Base-by-base conservation (phyloP, 1,140 invertebrate species). In the Cydia pomonella region DNA sequence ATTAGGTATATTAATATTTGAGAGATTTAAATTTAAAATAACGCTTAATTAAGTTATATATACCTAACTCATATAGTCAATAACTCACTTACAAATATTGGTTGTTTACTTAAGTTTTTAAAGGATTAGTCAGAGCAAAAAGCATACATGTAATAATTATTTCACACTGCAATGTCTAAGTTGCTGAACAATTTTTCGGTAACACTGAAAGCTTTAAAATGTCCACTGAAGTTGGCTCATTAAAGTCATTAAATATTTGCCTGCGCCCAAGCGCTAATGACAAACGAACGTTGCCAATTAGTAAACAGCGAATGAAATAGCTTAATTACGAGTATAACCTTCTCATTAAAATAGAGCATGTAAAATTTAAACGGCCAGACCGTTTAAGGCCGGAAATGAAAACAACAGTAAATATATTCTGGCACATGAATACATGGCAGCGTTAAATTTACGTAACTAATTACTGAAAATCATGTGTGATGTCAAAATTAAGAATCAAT, bases 221-320 rank as follows among this genome's bases (percentile, higher is more conserved):
- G 53, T 59, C 53, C 9, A 59, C 53, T 59, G 9, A 59, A 18
- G 18, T 59, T 23, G 53, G 18, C 18, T 59, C 18, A 59, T 59
- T 59, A 59, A 59, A 59, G 9, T 59, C 18, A 59, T 59, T 59
- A 59, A 59, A 59, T 59, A 59, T 59, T 59, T 59, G n/a, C n/a
- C 53, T 2, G 53, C 12, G n/a, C 23, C 7, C 53, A 23, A 59
- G 18, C 53, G 18, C 53, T 59, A 59, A 59, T 59, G 18, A 18
- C 53, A 59, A 59, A 59, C 53, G 53, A 59, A 59, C 53, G 53
- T 59, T 21, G 53, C 53, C 18, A 59, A 59, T 59, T 59, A 59
- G 18, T 59, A 59, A 59, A 59, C 18, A 59, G 53, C 53, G 10
- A 59, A 59, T 59, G 18, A 59, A 59, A 59, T 59, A 59, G 53